These are phyloP conservation scores for Xanthostigma xanthostigma DNA, from an alignment of 2,888 invertebrate genomes.

Conservation along the genomic window DNA sequence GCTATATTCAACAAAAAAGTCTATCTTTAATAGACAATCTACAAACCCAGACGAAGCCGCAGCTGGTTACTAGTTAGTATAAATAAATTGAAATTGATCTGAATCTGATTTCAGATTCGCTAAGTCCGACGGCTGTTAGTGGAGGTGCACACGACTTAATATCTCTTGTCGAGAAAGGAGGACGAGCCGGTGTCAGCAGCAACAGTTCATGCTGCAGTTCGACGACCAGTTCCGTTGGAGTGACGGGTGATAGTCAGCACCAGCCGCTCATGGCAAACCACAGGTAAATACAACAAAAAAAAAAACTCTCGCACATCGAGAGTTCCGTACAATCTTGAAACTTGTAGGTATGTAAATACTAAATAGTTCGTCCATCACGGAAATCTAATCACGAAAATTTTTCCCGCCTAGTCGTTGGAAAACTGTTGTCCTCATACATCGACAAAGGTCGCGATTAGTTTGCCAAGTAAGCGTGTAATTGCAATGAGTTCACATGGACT, in stretches of 20 bases:
- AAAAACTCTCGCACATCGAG: too few relatives aligned
- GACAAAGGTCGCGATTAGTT: too few relatives aligned
- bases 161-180: conserved; percentile 36
- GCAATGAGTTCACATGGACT: too few relatives aligned
- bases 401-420: too few relatives aligned
- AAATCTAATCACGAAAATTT: too few relatives aligned
- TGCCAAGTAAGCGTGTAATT: too few relatives aligned
- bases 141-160: conserved; percentile 26
- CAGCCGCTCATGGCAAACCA: conserved; percentile 14
- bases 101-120: conserved; percentile 12
- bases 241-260: conserved; percentile 16
- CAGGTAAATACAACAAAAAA: not conserved
- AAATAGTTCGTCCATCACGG: too few relatives aligned
- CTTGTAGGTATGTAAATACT: too few relatives aligned
- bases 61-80: not conserved
- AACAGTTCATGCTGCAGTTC: conserved; percentile 36
- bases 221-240: conserved; percentile 36
- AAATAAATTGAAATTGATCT: not conserved
- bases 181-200: conserved; percentile 29
- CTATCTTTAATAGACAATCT: too few relatives aligned
- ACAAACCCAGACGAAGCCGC: not conserved
- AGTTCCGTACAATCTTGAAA: too few relatives aligned
- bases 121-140: conserved; percentile 12
- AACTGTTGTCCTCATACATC: too few relatives aligned
- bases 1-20: too few relatives aligned